These are phyloP conservation scores for Nezara viridula DNA, from an alignment of 2,888 invertebrate species.

Conservation along the genomic window DNA sequence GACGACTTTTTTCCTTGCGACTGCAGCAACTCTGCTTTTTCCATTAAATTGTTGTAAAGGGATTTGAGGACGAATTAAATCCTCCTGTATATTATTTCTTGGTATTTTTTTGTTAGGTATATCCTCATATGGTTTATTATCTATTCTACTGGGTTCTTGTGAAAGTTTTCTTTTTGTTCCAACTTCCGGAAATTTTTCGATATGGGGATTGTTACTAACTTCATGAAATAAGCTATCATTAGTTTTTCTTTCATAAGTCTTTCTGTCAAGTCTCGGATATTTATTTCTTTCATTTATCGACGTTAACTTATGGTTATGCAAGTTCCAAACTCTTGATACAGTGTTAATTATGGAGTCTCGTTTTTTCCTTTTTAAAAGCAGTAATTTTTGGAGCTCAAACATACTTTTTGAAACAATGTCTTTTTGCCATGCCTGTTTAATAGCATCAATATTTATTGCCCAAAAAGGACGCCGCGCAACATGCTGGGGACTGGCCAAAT, in stretches of 20 bases:
- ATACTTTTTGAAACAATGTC: conserved; percentile 69
- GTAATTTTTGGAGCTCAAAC: conserved; percentile 34
- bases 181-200: conserved; percentile 24
- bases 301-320: not conserved
- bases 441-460: conserved; percentile 81
- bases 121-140: conserved; percentile 34
- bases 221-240: conserved; percentile 7
- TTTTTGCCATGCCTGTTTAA: conserved; percentile 86
- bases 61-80: not conserved
- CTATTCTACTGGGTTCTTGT: not conserved
- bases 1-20: conserved; percentile 20
- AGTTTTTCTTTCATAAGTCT: not conserved
- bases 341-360: not conserved
- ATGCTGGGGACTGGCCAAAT: conserved; percentile 85
- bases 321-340: not conserved
- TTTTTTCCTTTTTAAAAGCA: conserved; percentile 40
- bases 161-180: conserved; percentile 37
- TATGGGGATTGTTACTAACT: not conserved
- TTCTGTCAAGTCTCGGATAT: not conserved
- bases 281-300: not conserved
- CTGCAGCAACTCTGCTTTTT: conserved; percentile 30
- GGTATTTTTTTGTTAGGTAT: not conserved
- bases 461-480: conserved; percentile 88
- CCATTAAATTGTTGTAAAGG: conserved; percentile 40
- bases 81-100: not conserved